These are phyloP conservation scores for Sciurus carolinensis DNA, from an alignment of 2,797 vertebrate species.

Conservation along the genomic window DNA sequence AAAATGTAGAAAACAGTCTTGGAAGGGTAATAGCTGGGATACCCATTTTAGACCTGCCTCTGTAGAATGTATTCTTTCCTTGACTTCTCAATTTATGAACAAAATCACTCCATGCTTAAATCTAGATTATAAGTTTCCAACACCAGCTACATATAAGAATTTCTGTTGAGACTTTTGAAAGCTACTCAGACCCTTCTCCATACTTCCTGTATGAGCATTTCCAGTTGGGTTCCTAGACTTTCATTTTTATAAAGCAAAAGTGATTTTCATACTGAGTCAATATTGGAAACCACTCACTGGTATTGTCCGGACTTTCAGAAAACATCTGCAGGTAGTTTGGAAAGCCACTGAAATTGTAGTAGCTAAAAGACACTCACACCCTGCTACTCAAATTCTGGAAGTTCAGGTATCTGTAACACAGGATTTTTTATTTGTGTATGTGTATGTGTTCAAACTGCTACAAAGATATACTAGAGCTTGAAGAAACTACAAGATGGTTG, in stretches of 20 bases:
- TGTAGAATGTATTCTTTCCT: background rate
- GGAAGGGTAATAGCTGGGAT: background rate
- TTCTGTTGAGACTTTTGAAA: background rate
- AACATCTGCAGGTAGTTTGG: background rate
- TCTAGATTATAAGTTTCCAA: background rate
- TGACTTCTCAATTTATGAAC: background rate
- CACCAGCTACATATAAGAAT: background rate
- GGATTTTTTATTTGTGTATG: background rate
- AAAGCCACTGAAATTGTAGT: background rate
- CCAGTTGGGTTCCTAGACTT: background rate
- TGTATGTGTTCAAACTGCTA: background rate
- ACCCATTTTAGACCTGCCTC: background rate
- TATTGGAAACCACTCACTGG: background rate
- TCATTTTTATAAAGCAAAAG: constrained; percentile 32
- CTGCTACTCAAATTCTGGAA: background rate
- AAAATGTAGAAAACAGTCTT: background rate
- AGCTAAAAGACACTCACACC: background rate
- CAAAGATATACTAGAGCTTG: background rate
- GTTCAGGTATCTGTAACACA: background rate
- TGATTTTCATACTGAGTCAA: background rate
- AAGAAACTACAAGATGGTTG: background rate
- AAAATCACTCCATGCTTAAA: background rate
- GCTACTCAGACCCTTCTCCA: background rate
- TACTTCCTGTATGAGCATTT: background rate
- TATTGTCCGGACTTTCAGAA: background rate